Base-by-base conservation (phyloP, 2,797 vertebrate species). In the Danio albolineatus region DNA sequence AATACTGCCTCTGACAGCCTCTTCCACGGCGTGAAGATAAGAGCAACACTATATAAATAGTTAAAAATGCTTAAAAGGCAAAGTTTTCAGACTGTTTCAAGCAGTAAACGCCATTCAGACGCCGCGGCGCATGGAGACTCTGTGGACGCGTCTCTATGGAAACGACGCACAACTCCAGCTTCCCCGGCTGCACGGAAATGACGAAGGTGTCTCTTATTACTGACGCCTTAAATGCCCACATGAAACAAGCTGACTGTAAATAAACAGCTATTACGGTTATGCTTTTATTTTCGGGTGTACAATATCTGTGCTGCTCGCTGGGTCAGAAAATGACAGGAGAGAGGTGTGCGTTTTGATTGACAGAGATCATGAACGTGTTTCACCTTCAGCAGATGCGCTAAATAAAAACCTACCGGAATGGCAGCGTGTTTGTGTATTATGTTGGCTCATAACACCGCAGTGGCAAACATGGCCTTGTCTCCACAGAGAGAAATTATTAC, bases 141-240 rank as follows among this genome's bases (percentile, higher is more conserved):
- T 36, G 71, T 83, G 39, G 79, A 88, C 73, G 36, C 82, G 81
- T 89, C 80, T 78, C 87, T 85, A 86, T 88, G 71, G 89, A 69
- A 86, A 90, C 88, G 41, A 19, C 21, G 54, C 79, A 14, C 16
- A 54, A 57, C 67, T 14, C 14, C 8, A 60, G 38, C 5, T 17
- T 71, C 12, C 12, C 14, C n/a, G n/a, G n/a, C n/a, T 14, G 4
- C 7, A 39, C 21, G 48, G 39, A 51, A 51, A 69, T 70, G 36
- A 53, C 39, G 54, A 10, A 21, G 5, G 48, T 48, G 36, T 62
- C 39, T 6, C 2, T 28, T 6, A 48, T 3, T 6, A 10, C 1
- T 46, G 70, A 44, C 12, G 39, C 7, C 21, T 14, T 56, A 6
- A 39, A 5, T 5, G 0, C 13, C 17, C 7, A 1, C n/a, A 14